Evolutionary conservation across 2,888 invertebrate genomes (phyloP), one percentile per base, ranked within the genome.

Genomic region (Chironomus tentans): DNA sequence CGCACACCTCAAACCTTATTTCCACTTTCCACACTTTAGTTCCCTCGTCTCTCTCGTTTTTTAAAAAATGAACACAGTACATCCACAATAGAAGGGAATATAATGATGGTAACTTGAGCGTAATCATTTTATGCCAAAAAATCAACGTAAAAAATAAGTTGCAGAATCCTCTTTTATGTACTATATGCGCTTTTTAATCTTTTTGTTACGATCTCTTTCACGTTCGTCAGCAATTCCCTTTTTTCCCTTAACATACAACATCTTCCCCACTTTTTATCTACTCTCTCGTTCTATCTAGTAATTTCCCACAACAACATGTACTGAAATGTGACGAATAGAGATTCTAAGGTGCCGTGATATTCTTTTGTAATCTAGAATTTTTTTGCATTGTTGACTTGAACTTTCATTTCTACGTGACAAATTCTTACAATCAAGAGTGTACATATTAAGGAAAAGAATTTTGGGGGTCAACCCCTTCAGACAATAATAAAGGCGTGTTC

Each of bases 181-280:
- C 10, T 46, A 18, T 70, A 15, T 71, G 24, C 28, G 71, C 56
- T 24, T 50, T 46, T 71, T 71, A 71, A 71, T 71, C 71, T 71
- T 56, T 47, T 13, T 18, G 38, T 21, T 48, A 71, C 21, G 50
- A 71, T 71, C 71, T 71, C 22, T 71, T 71, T 70, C 56, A 71
- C 71, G 71, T 71, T 22, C 71, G 65, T 65, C 65, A 65, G 65
- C 65, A 65, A 65, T 65, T 65, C 24, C 65, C 56, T 15, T 18
- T 56, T 56, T n/a, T 56, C 3, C 15, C 50, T 13, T 50, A 6
- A 2, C 38, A 38, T 38, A 70, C 46, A 47, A 46, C 70, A 48
- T 47, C 46, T 18, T 47, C 56, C 38, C 10, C 10, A 56, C 15
- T 56, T 65, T 22, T 4, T 18, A 50, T 50, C 28, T 28, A 28